phyloP scores from a whole-genome alignment of 2,888 invertebrate species.

The Prosopocoilus inquinatus region DNA sequence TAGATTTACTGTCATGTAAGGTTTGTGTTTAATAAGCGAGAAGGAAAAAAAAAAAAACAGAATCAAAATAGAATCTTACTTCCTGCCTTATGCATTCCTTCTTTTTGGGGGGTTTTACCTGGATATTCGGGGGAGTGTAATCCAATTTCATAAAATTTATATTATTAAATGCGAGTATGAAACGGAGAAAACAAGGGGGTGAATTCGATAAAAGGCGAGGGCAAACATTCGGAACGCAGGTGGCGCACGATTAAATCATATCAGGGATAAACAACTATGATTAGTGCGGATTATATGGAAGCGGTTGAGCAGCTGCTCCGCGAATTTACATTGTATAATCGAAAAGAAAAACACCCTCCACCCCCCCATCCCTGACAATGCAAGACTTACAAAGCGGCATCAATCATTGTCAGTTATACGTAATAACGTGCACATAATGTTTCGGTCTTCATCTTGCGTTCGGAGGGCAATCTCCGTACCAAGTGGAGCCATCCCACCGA shows the following conservation, averaged over 20 bases:
- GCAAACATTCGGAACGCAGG: conserved; percentile 16
- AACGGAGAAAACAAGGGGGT: conserved; percentile 3
- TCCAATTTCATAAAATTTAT: conserved; percentile 1
- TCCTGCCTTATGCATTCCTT: too few species aligned
- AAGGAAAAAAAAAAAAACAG: too few species aligned
- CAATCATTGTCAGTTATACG: conserved; percentile 33
- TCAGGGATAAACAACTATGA: conserved; percentile 29
- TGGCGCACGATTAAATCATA: conserved; percentile 28
- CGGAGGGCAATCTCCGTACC: conserved; percentile 30
- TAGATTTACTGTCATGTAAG: too few species aligned
- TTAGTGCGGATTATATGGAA: conserved; percentile 29
- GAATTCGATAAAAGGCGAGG: conserved; percentile 10
- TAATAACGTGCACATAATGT: conserved; percentile 33
- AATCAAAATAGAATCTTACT: too few species aligned
- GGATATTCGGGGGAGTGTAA: too few species aligned
- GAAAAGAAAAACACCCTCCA: conserved; percentile 33
- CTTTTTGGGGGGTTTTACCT: too few species aligned
- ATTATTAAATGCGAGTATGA: background rate
- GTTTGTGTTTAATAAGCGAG: too few species aligned
- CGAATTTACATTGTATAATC: conserved; percentile 30
- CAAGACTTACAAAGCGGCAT: conserved; percentile 28
- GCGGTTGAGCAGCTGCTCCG: conserved; percentile 26
- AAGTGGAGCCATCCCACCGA: conserved; percentile 30
- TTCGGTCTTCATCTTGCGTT: conserved; percentile 28
- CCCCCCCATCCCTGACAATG: conserved; percentile 5